Conservation (phyloP, 2,888 invertebrate genomes). For the Bombyx huttoni region DNA sequence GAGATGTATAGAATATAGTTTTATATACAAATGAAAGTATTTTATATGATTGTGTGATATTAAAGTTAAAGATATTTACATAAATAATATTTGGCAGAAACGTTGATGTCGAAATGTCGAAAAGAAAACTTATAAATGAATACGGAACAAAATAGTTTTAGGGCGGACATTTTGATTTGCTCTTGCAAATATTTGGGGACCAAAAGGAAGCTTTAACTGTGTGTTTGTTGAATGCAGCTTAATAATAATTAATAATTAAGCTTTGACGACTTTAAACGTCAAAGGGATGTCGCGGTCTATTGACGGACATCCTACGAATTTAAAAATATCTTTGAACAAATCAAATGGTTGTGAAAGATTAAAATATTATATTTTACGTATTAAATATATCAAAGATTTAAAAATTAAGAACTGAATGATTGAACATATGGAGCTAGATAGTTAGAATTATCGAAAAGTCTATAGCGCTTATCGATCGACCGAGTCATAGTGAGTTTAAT, state of each 20-base stretch:
- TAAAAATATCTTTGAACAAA: not conserved
- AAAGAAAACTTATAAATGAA: conserved; percentile 7
- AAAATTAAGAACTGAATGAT: too few species aligned
- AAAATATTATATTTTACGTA: conserved; percentile 1
- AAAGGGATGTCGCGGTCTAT: conserved; percentile 2
- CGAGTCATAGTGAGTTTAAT: too few species aligned
- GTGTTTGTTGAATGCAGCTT: conserved; percentile 2
- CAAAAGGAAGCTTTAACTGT: conserved; percentile 57
- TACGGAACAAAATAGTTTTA: conserved; percentile 21
- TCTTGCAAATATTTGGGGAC: conserved; percentile 23
- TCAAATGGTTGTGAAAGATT: conserved; percentile 4
- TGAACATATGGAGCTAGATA: too few species aligned
- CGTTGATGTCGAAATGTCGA: not conserved
- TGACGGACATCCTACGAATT: conserved; percentile 3
- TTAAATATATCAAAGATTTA: not conserved
- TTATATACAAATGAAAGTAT: conserved; percentile 14
- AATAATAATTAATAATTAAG: too few species aligned
- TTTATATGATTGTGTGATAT: conserved; percentile 41
- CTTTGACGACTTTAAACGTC: not conserved
- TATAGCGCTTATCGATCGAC: too few species aligned
- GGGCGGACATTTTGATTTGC: not conserved
- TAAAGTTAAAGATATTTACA: conserved; percentile 21
- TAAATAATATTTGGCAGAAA: not conserved
- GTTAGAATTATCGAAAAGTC: too few species aligned
- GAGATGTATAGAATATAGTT: conserved; percentile 28